A percentile compares a stretch with the other conserved stretches of the same genome.
Evolutionary conservation across 2,797 vertebrate genomes (phyloP).

Genomic region (Lutjanus campechanus): DNA sequence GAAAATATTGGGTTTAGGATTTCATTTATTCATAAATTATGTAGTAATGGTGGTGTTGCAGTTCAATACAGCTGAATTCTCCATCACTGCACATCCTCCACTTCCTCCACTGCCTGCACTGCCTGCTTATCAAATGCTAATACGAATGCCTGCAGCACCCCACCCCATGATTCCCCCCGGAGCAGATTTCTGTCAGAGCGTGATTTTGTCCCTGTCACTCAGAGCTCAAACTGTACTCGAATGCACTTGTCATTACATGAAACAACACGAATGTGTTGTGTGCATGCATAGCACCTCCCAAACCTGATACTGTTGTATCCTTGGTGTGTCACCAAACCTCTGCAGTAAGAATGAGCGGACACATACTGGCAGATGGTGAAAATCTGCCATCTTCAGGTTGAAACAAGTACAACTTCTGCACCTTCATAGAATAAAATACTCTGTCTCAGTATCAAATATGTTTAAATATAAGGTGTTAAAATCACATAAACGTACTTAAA

Average conservation of each 20-base stretch:
- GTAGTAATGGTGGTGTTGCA: not conserved
- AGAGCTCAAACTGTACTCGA: slow-evolving; percentile 11
- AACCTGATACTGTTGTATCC: slow-evolving; percentile 1
- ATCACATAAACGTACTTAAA: no score
- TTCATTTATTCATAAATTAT: not conserved
- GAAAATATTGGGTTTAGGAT: not conserved
- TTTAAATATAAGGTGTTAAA: not conserved
- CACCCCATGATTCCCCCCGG: slow-evolving; percentile 31
- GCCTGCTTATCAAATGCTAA: slow-evolving; percentile 28
- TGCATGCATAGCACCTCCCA: not conserved
- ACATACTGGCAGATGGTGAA: slow-evolving; percentile 5
- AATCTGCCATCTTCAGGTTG: slow-evolving; percentile 77
- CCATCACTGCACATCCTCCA: no score
- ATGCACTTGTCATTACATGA: slow-evolving; percentile 31
- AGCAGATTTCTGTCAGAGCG: slow-evolving; percentile 41
- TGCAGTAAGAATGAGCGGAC: slow-evolving; percentile 46
- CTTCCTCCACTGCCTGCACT: not conserved
- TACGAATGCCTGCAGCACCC: slow-evolving; percentile 37
- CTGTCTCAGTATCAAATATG: not conserved
- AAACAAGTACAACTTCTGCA: slow-evolving; percentile 14
- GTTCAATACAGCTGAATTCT: not conserved
- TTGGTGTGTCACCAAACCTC: slow-evolving; percentile 44
- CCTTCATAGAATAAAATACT: not conserved
- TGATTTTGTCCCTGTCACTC: slow-evolving; percentile 42
- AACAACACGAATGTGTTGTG: slow-evolving; percentile 20